Conservation (phyloP, 2,113 vertebrate species). For the Chloropsis cyanopogon region DNA sequence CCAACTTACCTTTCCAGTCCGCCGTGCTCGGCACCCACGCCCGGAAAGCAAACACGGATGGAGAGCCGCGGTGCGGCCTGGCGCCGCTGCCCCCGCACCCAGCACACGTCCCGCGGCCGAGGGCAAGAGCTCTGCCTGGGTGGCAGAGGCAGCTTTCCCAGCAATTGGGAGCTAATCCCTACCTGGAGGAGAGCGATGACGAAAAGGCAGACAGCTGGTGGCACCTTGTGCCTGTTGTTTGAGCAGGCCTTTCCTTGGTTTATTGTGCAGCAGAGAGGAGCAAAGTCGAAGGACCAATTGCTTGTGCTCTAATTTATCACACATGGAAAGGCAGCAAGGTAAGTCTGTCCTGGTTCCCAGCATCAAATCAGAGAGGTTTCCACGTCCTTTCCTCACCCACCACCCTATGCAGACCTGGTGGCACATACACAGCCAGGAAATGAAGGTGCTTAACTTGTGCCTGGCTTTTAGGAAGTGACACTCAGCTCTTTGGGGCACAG, state of each 20-base stretch:
- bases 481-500: not conserved
- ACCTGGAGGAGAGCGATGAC: not conserved
- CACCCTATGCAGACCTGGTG: not conserved
- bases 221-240: not conserved
- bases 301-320: not conserved
- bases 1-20: constrained; percentile 31
- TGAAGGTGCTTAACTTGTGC: not conserved
- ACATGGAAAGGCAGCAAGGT: not conserved
- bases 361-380: not conserved
- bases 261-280: not conserved
- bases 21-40: not conserved
- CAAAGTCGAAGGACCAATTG: not conserved
- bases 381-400: rapidly evolving
- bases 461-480: not conserved
- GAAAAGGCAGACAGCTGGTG: not conserved
- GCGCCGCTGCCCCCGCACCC: not conserved
- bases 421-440: not conserved
- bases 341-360: no score
- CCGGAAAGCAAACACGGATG: constrained; percentile 35
- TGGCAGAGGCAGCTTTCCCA: not conserved
- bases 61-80: not conserved
- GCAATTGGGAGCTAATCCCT: not conserved
- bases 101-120: not conserved
- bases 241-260: not conserved
- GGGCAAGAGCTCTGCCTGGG: not conserved